Percentiles rank a stretch among this genome's conserved stretches.
phyloP scores from a whole-genome alignment of 2,888 invertebrate genomes.

The Heliconius ismenius region DNA sequence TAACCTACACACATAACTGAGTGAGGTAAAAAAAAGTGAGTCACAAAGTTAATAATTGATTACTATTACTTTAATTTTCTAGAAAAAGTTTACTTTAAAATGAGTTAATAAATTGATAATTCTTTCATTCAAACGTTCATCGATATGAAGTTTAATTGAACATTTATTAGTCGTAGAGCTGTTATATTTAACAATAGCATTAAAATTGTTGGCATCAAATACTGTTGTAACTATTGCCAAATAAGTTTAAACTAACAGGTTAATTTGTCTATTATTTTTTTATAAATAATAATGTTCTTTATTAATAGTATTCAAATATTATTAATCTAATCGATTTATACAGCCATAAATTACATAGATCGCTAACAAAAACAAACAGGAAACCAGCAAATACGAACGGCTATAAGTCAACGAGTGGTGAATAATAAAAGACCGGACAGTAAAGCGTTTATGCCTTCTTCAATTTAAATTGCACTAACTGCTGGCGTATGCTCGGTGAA shows the following conservation, averaged over 20 bases:
- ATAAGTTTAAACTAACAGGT: slow-evolving; percentile 6
- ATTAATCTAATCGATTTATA: slow-evolving; percentile 8
- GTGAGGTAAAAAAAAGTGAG: background rate
- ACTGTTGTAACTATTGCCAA: slow-evolving; percentile 4
- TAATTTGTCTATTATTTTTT: no score
- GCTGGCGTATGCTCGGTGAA: slow-evolving; percentile 43
- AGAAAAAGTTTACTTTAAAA: background rate
- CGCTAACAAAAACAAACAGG: slow-evolving; percentile 46
- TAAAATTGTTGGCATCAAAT: slow-evolving; percentile 13
- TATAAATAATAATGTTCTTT: no score
- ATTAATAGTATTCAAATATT: background rate
- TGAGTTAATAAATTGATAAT: background rate
- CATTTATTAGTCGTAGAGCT: background rate
- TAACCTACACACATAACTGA: background rate
- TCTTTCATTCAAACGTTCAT: no score
- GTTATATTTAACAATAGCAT: slow-evolving; percentile 19
- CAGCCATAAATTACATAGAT: slow-evolving; percentile 25
- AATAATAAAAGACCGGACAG: slow-evolving; percentile 65
- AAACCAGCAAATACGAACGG: slow-evolving; percentile 55
- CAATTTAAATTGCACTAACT: slow-evolving; percentile 66
- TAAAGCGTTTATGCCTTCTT: slow-evolving; percentile 55
- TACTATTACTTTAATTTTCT: background rate
- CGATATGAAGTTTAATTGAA: background rate
- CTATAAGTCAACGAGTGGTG: slow-evolving; percentile 58
- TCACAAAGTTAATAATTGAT: no score